Base-by-base conservation (phyloP, 1,140 invertebrate genomes). In the Bicyclus anynana region DNA sequence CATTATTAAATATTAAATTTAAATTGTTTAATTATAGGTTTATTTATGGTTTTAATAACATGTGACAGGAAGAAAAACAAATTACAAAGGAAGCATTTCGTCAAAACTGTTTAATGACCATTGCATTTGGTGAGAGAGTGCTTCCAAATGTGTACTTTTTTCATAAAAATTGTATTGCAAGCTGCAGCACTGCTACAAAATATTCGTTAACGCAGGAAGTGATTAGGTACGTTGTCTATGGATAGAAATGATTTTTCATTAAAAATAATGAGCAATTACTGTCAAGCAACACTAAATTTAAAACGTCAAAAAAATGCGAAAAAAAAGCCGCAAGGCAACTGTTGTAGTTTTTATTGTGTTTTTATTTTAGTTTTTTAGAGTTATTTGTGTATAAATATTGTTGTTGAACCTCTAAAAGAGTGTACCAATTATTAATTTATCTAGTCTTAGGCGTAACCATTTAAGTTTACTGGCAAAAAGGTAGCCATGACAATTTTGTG, bases 251-350 rank as follows among this genome's bases (percentile, higher is more conserved):
- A 70, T 77, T 78, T 80, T 80, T 74, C 60, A 71, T 73, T 77
- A 72, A 70, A 75, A 78, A 72, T 79, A 77, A 82, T 80, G 77
- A 77, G 72, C 77, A 86, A 86, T 86, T 83, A 88, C 74, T 69
- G 72, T 80, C 75, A 86, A 80, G 82, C 82, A 88, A 85, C 82
- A 85, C 85, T 76, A 75, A 77, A 76, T 81, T 79, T 74, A 75
- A 85, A 84, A 84, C 70, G 80, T 85, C 81, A 85, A 85, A 84
- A 84, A 83, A 83, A 57, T 62, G 47, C 53, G 29, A 65, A 73
- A 73, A 80, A 23, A 81, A 76, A 77, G 80, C 82, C 77, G 80
- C 72, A 85, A 71, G 76, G 72, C 76, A 47, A 67, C 53, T 62
- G 62, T 82, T 66, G 61, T 83, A 79, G 67, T 71, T 78, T 65